Base-by-base conservation (phyloP, 2,113 vertebrate genomes). In the Verasper variegatus region DNA sequence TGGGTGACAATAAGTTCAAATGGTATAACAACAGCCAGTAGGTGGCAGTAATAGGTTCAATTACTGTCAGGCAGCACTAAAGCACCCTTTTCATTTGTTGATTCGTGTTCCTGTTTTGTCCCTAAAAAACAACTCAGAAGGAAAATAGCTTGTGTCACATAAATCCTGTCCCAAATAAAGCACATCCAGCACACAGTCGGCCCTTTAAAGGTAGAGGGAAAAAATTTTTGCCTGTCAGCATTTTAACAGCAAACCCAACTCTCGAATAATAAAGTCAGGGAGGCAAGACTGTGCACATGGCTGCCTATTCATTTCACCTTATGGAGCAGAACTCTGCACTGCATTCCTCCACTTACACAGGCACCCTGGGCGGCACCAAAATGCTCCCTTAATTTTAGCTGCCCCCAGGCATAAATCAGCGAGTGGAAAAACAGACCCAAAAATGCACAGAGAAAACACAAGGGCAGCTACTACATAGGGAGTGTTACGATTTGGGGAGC, bases 341-440 rank as follows among this genome's bases (percentile, higher is more conserved):
- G 81, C 90, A 92, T 91, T 92, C 91, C 87, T 92, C 66, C 81
- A 81, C 91, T 92, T 85, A 87, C 87, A 84, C 91, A 91, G 88
- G 88, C 91, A 93, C 90, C 90, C 89, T 91, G 90, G 92, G 92
- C 90, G 89, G 92, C 92, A 93, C 91, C 89, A 91, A 93, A 92
- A 92, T 84, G 85, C 89, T 90, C 90, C 91, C 92, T 94, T 92
- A 92, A 92, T 94, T 94, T 93, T 91, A 92, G 92, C 91, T 90
- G 86, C 92, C 89, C 87, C 82, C 71, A 93, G 90, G 88, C 93
- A 93, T 93, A 93, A 93, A 94, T 94, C 93, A 91, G 80, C 63
- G 73, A 90, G 88, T 92, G 91, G 87, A 93, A 94, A 93, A 94
- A 94, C 93, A 91, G 88, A 92, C 86, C 89, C 88, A 92, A 91